Percentiles rank a stretch among this genome's conserved stretches.
phyloP scores from a whole-genome alignment of 2,113 vertebrate genomes.

The Verasper variegatus region DNA sequence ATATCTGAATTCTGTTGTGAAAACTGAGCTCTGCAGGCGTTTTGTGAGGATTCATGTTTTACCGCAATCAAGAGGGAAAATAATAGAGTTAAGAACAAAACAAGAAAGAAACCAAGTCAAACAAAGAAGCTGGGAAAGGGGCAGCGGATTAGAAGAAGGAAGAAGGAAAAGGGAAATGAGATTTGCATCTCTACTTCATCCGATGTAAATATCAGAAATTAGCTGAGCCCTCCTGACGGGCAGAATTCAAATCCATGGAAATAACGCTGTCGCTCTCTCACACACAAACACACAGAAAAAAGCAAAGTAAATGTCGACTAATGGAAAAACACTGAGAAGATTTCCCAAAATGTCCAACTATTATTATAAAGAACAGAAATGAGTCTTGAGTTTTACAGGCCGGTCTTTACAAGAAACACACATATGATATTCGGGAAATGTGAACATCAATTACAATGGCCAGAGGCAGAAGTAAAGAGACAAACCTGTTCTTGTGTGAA shows the following conservation, averaged over 20 bases:
- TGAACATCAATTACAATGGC: neutral
- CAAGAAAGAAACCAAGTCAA: neutral
- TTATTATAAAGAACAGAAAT: too few relatives aligned
- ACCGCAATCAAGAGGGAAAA: neutral
- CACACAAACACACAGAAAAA: neutral
- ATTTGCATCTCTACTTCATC: constrained; percentile 31
- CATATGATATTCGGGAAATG: neutral
- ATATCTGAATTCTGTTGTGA: too few relatives aligned
- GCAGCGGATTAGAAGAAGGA: neutral
- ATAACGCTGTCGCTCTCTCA: neutral
- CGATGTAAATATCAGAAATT: constrained; percentile 24
- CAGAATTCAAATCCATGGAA: constrained; percentile 50
- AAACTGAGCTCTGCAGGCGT: neutral
- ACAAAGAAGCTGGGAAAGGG: neutral
- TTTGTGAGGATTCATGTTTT: neutral
- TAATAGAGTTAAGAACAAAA: neutral
- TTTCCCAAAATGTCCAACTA: neutral
- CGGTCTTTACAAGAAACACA: neutral
- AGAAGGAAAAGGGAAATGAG: neutral
- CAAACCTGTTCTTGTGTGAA: neutral
- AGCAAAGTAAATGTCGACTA: neutral
- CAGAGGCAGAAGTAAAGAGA: neutral
- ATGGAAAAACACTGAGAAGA: neutral
- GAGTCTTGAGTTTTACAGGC: too few relatives aligned
- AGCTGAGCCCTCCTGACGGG: neutral